These are phyloP conservation scores for Oscheius sp. DNA, from an alignment of 2,888 invertebrate genomes.

Conservation along the genomic window DNA sequence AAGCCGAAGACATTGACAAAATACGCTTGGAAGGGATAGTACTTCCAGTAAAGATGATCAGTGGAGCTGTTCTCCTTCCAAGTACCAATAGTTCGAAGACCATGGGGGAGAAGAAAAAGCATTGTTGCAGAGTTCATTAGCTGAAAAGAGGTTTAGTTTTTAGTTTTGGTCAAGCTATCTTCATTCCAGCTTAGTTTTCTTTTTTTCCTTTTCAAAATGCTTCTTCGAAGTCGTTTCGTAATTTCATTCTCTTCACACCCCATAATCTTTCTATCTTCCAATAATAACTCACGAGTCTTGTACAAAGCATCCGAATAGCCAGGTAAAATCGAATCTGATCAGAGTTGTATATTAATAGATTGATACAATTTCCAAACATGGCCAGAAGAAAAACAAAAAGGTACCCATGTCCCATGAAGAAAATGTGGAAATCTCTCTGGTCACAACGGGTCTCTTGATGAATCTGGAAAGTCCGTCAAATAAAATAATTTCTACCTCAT, in stretches of 20 bases:
- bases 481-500: background rate
- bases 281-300: constrained; percentile 51
- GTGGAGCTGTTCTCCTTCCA: constrained; percentile 54
- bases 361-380: constrained; percentile 63
- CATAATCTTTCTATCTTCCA: too few relatives aligned
- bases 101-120: constrained; percentile 61
- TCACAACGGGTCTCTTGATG: constrained; percentile 49
- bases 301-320: constrained; percentile 68
- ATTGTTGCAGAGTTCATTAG: constrained; percentile 64
- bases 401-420: constrained; percentile 63
- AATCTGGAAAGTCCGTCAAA: background rate
- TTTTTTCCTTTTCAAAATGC: too few relatives aligned
- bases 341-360: constrained; percentile 64
- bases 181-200: too few relatives aligned
- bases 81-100: constrained; percentile 51
- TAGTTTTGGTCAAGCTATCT: too few relatives aligned
- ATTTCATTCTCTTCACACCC: too few relatives aligned
- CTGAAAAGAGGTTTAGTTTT: constrained; percentile 33
- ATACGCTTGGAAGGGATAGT: constrained; percentile 62
- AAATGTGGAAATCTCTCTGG: constrained; percentile 49
- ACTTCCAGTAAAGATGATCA: constrained; percentile 53
- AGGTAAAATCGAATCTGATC: constrained; percentile 67
- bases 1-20: constrained; percentile 65
- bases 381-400: constrained; percentile 61
- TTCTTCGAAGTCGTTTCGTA: too few relatives aligned